Conservation (phyloP, 2,113 vertebrate species). For the Meriones unguiculatus region DNA sequence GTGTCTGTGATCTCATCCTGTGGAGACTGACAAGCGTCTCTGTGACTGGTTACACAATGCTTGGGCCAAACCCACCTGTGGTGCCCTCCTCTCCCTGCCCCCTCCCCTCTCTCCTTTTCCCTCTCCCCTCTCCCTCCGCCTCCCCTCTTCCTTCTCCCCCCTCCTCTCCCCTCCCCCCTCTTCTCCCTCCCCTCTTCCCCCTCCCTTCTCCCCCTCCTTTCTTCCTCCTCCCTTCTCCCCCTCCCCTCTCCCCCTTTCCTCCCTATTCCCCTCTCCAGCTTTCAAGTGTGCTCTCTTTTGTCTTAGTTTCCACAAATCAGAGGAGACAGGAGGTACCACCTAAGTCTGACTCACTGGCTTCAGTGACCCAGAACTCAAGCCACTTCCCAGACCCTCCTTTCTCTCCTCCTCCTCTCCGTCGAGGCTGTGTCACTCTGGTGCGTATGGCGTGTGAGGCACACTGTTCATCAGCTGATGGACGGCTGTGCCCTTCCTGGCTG, state of each 20-base stretch:
- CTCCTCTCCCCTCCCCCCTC: too few relatives aligned
- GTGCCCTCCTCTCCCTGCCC: neutral
- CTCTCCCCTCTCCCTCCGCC: too few relatives aligned
- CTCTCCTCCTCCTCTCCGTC: neutral
- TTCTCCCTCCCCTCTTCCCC: too few relatives aligned
- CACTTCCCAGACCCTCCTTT: neutral
- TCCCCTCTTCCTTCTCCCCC: too few relatives aligned
- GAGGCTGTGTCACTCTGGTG: neutral
- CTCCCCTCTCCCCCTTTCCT: too few relatives aligned
- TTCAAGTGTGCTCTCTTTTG: neutral
- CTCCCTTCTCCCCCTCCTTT: too few relatives aligned
- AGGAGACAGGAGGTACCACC: neutral
- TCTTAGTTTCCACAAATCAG: neutral
- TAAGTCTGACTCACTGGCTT: neutral
- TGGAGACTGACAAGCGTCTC: neutral
- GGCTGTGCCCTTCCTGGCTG: neutral
- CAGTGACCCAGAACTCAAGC: neutral
- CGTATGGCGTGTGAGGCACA: neutral
- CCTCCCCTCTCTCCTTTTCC: neutral
- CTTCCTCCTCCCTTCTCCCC: too few relatives aligned
- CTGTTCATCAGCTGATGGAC: neutral
- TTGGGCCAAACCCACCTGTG: neutral
- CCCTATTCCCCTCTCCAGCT: too few relatives aligned
- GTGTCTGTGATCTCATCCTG: too few relatives aligned
- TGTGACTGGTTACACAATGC: neutral